These are phyloP conservation scores for Atta colombica DNA, from an alignment of 1,140 invertebrate species.

Conservation along the genomic window DNA sequence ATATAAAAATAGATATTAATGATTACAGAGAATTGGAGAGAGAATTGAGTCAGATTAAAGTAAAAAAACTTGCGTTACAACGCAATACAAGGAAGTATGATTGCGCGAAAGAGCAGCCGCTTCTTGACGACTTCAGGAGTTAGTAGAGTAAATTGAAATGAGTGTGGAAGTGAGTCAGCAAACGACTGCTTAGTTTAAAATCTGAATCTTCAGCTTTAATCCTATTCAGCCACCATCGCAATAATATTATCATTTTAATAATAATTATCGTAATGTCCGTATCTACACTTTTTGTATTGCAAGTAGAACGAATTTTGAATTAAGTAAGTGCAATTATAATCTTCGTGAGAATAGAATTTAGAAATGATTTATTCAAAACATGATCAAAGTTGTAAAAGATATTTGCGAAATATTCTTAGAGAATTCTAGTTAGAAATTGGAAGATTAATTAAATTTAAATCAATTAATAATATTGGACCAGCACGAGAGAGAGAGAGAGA, in stretches of 20 bases:
- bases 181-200: slow-evolving; percentile 44
- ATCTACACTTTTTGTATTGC: neutral
- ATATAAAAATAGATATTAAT: neutral
- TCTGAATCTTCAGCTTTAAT: slow-evolving; percentile 38
- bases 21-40: neutral
- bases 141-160: slow-evolving; percentile 32
- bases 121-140: slow-evolving; percentile 46
- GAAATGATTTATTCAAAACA: neutral
- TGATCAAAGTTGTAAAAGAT: neutral
- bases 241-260: slow-evolving; percentile 36
- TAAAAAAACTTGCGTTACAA: slow-evolving; percentile 5
- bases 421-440: neutral
- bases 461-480: neutral
- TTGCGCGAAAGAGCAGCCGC: slow-evolving; percentile 27
- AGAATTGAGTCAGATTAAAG: neutral
- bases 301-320: neutral
- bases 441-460: slow-evolving; percentile 14
- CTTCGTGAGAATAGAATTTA: neutral
- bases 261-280: neutral
- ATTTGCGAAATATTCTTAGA: neutral
- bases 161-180: slow-evolving; percentile 50
- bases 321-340: neutral
- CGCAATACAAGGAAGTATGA: slow-evolving; percentile 24
- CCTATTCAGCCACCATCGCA: neutral
- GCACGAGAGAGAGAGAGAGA: neutral